Evolutionary conservation across 2,888 invertebrate genomes (phyloP).

Genomic region (Euclidia mi): DNA sequence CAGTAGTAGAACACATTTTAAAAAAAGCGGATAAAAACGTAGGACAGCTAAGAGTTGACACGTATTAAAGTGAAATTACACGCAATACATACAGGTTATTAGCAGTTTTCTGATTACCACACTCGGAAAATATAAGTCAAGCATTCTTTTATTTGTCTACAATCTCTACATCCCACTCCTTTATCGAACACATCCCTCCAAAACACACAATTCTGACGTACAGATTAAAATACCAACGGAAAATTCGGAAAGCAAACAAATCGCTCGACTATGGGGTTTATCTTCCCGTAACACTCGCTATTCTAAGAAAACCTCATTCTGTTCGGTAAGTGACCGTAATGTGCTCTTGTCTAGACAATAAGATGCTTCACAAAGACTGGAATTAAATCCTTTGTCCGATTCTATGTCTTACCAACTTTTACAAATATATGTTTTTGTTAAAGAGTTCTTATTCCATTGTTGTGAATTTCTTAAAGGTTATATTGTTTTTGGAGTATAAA

Average conservation of each 20-base stretch:
- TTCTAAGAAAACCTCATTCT: constrained; percentile 49
- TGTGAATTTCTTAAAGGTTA: not conserved
- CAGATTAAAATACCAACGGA: constrained; percentile 5
- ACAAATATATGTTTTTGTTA: constrained; percentile 38
- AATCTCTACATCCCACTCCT: no score
- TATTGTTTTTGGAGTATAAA: no score
- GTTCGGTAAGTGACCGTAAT: constrained; percentile 52
- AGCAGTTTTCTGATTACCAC: no score
- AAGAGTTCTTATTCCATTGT: constrained; percentile 22
- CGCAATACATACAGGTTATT: no score
- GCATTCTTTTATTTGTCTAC: no score
- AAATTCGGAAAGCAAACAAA: constrained; percentile 40
- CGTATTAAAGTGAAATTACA: no score
- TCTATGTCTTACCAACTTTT: constrained; percentile 39
- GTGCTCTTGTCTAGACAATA: constrained; percentile 50
- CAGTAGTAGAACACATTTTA: no score
- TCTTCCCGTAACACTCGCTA: constrained; percentile 39
- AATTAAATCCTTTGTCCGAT: constrained; percentile 53
- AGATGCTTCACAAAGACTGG: constrained; percentile 52
- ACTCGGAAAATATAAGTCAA: no score
- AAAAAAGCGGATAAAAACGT: no score
- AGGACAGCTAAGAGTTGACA: no score
- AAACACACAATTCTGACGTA: constrained; percentile 1
- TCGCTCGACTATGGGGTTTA: constrained; percentile 39
- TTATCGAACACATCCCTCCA: not conserved